Evolutionary conservation across 2,888 invertebrate species (phyloP).

Genomic region (Drosophila mercatorum): DNA sequence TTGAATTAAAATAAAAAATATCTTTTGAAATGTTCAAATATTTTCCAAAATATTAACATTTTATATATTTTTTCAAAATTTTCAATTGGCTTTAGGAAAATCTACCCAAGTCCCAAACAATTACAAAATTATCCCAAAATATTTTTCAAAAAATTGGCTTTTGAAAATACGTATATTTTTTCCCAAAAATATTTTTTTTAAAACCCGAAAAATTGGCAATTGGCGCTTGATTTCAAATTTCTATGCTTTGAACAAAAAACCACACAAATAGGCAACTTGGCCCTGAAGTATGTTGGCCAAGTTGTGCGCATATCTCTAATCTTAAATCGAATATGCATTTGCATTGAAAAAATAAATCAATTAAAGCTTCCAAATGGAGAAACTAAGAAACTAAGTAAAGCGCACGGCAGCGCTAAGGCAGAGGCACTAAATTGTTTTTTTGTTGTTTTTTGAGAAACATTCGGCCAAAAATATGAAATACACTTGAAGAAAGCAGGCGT

Average conservation of each 20-base stretch:
- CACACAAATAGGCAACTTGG: conserved; percentile 29
- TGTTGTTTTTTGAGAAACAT: conserved; percentile 11
- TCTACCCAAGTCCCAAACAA: not conserved
- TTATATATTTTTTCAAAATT: not conserved
- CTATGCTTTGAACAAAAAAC: conserved; percentile 1
- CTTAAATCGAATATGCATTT: conserved; percentile 25
- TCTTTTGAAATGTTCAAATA: not conserved
- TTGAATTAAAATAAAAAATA: not conserved
- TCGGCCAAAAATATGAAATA: not conserved
- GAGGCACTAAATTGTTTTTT: conserved; percentile 45
- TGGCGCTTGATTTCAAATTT: conserved; percentile 1
- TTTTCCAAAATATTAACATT: not conserved
- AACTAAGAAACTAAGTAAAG: conserved; percentile 24
- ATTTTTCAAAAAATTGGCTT: conserved; percentile 1
- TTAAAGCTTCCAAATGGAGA: conserved; percentile 43
- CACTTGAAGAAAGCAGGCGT: conserved; percentile 8
- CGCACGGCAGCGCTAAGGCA: conserved; percentile 25
- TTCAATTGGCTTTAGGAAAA: conserved; percentile 5
- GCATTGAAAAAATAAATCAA: conserved; percentile 46
- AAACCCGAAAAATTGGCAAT: conserved; percentile 18
- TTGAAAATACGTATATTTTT: not conserved
- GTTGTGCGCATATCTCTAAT: conserved; percentile 33
- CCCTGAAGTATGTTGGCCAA: conserved; percentile 10
- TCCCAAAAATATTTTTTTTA: not conserved
- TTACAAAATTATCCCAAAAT: not conserved